phyloP scores from a whole-genome alignment of 1,140 invertebrate genomes.

The Caenorhabditis latens region DNA sequence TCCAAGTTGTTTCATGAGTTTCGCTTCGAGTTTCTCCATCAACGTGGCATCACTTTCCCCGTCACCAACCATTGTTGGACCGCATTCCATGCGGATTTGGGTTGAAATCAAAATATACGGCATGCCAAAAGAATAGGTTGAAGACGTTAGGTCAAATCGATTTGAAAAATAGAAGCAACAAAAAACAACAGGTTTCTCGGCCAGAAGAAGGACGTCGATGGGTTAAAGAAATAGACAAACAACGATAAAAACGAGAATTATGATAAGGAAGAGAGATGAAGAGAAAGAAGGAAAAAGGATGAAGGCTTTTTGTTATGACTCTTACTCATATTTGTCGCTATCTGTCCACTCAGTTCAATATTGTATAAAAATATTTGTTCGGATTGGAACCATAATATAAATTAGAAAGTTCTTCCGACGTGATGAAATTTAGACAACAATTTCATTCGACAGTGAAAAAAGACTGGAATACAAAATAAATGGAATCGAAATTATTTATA shows the following conservation, averaged over 20 bases:
- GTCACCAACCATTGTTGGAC: slow-evolving; percentile 61
- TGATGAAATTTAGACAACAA: too few species aligned
- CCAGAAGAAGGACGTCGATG: not conserved
- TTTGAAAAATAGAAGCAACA: not conserved
- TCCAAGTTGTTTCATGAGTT: slow-evolving; percentile 52
- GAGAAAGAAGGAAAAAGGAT: not conserved
- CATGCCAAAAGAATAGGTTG: not conserved
- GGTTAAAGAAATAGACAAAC: slow-evolving; percentile 26
- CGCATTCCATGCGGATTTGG: slow-evolving; percentile 59
- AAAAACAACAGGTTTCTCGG: slow-evolving; percentile 28
- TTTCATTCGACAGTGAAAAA: slow-evolving; percentile 18
- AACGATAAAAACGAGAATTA: slow-evolving; percentile 39
- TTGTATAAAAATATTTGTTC: too few species aligned
- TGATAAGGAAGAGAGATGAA: not conserved
- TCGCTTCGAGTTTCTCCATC: slow-evolving; percentile 56
- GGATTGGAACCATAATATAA: too few species aligned
- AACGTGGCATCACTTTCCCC: slow-evolving; percentile 55
- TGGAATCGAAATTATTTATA: not conserved
- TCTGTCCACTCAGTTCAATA: too few species aligned
- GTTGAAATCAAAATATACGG: slow-evolving; percentile 60
- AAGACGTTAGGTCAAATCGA: not conserved
- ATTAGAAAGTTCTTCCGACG: too few species aligned
- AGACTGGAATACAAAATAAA: not conserved
- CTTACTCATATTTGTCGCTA: not conserved
- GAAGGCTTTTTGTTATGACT: not conserved